These are phyloP conservation scores for Cantharis flavilabris DNA, from an alignment of 2,888 invertebrate genomes.

Conservation along the genomic window DNA sequence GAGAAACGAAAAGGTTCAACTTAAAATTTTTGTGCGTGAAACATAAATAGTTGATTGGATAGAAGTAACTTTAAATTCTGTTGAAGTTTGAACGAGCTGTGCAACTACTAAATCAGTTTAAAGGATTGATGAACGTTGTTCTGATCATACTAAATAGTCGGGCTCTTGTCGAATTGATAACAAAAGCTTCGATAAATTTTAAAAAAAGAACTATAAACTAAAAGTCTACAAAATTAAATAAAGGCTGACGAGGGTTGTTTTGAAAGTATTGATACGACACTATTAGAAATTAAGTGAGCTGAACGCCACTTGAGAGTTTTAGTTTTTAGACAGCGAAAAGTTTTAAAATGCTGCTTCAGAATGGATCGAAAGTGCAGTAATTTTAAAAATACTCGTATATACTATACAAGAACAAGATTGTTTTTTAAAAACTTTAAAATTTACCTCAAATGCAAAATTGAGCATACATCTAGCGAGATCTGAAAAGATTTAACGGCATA, in stretches of 20 bases:
- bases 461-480: not conserved
- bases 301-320: not conserved
- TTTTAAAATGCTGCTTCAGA: not conserved
- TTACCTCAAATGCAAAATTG: not conserved
- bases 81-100: slow-evolving; percentile 1
- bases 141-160: not conserved
- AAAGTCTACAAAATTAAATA: not conserved
- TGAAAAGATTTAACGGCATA: not conserved
- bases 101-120: slow-evolving; percentile 3
- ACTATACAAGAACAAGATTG: not conserved
- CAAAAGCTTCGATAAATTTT: not conserved
- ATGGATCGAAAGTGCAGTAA: not conserved
- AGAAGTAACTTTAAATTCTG: slow-evolving; percentile 1
- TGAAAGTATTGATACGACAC: not conserved
- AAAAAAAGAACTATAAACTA: not conserved
- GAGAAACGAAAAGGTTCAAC: not conserved
- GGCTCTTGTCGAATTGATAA: not conserved
- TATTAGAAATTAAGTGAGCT: not conserved
- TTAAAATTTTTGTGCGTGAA: slow-evolving; percentile 1
- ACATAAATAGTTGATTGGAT: not conserved
- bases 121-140: slow-evolving; percentile 1
- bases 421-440: not conserved
- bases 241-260: not conserved
- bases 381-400: not conserved
- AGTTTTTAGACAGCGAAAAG: not conserved